Conservation (phyloP, 2,113 vertebrate genomes). For the Pseudorectes ferrugineus region DNA sequence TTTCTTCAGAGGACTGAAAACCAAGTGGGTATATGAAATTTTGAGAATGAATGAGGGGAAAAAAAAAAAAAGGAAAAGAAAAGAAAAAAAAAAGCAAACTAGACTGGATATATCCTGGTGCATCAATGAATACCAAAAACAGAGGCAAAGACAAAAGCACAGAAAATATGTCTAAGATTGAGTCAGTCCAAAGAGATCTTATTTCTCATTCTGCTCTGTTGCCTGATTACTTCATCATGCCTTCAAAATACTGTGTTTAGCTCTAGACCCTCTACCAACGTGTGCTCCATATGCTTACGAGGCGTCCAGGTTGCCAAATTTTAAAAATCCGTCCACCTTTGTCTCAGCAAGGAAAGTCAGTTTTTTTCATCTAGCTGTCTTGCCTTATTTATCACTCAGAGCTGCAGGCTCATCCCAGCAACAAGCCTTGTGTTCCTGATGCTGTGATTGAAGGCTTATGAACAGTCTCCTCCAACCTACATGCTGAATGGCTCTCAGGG, state of each 20-base stretch:
- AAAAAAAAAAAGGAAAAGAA: rapidly evolving
- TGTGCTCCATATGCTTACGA: not conserved
- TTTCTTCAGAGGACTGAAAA: not conserved
- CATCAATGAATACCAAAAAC: not conserved
- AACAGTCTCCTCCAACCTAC: not conserved
- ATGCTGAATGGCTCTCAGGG: not conserved
- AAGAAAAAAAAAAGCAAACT: not conserved
- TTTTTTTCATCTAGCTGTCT: not conserved
- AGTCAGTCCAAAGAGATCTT: not conserved
- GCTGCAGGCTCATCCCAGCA: not conserved
- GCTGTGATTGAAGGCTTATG: constrained; percentile 11
- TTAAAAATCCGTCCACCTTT: not conserved
- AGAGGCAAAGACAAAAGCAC: not conserved
- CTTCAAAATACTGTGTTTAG: not conserved
- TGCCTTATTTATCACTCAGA: constrained; percentile 3
- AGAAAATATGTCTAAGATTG: not conserved
- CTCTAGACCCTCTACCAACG: not conserved
- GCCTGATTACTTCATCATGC: not conserved
- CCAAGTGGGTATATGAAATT: not conserved
- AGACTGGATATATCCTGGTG: not conserved
- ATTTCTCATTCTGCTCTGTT: not conserved
- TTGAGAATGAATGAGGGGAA: not conserved
- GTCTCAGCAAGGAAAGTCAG: not conserved
- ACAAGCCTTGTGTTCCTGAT: constrained; percentile 11
- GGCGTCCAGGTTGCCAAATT: not conserved